These are phyloP conservation scores for Lanius collurio DNA, from an alignment of 2,113 vertebrate genomes.

Conservation along the genomic window DNA sequence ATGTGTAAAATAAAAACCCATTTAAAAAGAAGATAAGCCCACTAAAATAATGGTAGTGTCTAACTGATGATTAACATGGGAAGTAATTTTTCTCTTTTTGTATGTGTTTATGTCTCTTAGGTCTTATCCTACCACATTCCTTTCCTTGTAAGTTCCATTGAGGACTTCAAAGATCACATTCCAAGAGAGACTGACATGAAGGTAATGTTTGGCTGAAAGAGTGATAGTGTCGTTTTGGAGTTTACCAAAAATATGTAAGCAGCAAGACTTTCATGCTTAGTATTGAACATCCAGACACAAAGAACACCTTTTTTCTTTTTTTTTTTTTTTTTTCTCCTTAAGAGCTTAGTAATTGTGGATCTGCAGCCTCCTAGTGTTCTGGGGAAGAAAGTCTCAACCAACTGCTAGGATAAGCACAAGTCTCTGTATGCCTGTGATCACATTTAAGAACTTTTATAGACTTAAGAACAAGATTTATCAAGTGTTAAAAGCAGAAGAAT, in stretches of 20 bases:
- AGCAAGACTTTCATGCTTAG: not conserved
- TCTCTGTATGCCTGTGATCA: not conserved
- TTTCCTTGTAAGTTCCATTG: slow-evolving; percentile 97
- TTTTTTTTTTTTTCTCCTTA: rapidly evolving
- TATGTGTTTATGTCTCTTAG: slow-evolving; percentile 67
- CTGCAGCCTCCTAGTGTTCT: not conserved
- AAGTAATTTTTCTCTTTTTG: not conserved
- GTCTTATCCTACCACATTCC: slow-evolving; percentile 98
- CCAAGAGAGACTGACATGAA: slow-evolving; percentile 99
- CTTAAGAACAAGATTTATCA: not conserved
- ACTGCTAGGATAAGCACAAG: not conserved
- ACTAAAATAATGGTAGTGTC: not conserved
- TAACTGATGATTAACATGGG: not conserved
- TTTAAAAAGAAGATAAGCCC: not conserved
- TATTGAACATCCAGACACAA: not conserved
- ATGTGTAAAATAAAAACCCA: not conserved
- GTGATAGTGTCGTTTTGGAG: not conserved
- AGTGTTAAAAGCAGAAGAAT: not conserved
- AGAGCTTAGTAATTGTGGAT: not conserved
- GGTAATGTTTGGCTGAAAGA: slow-evolving; percentile 70
- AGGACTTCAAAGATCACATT: slow-evolving; percentile 99
- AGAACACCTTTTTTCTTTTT: not conserved
- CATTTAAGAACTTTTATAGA: not conserved
- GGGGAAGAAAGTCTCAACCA: not conserved
- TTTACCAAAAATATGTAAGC: not conserved